Evolutionary conservation across 2,888 invertebrate species (phyloP).

Genomic region (Hirtodrosophila duncani): DNA sequence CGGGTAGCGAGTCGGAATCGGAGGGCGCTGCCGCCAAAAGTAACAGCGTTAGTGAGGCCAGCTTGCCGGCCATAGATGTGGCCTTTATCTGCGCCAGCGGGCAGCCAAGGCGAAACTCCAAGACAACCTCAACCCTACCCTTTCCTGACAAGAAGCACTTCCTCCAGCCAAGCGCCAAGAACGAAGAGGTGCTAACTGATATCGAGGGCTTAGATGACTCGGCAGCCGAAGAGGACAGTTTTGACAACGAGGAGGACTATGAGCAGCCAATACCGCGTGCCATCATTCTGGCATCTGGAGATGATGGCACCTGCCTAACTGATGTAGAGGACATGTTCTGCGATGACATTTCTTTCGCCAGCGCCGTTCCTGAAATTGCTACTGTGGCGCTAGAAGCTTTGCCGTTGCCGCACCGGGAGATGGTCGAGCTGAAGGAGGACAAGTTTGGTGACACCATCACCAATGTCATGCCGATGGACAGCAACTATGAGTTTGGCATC

Average conservation of each 20-base stretch:
- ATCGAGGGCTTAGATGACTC: slow-evolving; percentile 79
- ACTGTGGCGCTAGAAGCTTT: slow-evolving; percentile 53
- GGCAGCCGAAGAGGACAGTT: slow-evolving; percentile 66
- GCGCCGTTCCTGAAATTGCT: slow-evolving; percentile 22
- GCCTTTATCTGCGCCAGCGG: slow-evolving; percentile 63
- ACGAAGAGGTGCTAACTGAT: slow-evolving; percentile 79
- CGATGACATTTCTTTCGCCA: slow-evolving; percentile 55
- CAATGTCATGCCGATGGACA: slow-evolving; percentile 79
- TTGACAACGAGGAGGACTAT: slow-evolving; percentile 73
- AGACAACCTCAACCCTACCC: slow-evolving; percentile 43
- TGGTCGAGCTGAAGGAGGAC: slow-evolving; percentile 78
- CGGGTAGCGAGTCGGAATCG: slow-evolving; percentile 55
- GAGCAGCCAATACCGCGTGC: slow-evolving; percentile 73
- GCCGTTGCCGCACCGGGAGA: slow-evolving; percentile 79
- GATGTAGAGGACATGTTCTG: slow-evolving; percentile 76
- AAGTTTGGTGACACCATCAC: slow-evolving; percentile 78
- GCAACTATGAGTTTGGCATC: slow-evolving; percentile 73
- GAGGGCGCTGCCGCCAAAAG: slow-evolving; percentile 54
- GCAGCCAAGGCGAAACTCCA: slow-evolving; percentile 45
- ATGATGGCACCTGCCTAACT: slow-evolving; percentile 73
- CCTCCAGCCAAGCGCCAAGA: slow-evolving; percentile 46
- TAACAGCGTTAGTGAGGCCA: slow-evolving; percentile 49
- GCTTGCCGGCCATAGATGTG: slow-evolving; percentile 69
- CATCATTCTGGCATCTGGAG: slow-evolving; percentile 67
- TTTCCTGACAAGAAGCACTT: slow-evolving; percentile 42